Evolutionary conservation across 2,888 invertebrate species (phyloP).

Genomic region (Dicycla oo): DNA sequence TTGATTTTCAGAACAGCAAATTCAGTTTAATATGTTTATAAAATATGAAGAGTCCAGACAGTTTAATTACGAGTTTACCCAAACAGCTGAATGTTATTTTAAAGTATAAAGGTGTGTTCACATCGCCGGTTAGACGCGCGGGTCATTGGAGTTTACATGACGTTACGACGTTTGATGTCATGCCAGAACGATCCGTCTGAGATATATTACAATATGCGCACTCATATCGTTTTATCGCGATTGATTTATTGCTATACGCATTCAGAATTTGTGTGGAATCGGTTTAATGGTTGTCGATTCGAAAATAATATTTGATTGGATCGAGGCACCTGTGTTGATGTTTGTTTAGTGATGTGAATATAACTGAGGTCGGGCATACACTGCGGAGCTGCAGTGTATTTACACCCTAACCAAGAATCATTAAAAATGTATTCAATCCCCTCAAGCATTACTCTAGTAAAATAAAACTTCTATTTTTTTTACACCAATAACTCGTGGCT

Average conservation of each 20-base stretch:
- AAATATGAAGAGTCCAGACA: constrained; percentile 23
- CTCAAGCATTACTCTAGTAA: neutral
- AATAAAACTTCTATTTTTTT: neutral
- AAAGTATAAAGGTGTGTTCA: constrained; percentile 63
- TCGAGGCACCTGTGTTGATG: constrained; percentile 44
- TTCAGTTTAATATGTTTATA: constrained; percentile 8
- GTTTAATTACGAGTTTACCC: constrained; percentile 32
- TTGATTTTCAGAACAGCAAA: constrained; percentile 7
- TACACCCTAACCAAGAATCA: neutral
- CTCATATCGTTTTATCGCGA: constrained; percentile 62
- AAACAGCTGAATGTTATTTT: constrained; percentile 68
- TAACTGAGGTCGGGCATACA: neutral
- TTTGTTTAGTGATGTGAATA: constrained; percentile 32
- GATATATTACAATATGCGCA: constrained; percentile 47
- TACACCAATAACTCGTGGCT: too few relatives aligned
- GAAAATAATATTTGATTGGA: constrained; percentile 55
- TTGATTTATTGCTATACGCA: constrained; percentile 61
- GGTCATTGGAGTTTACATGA: constrained; percentile 70
- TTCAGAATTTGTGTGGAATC: constrained; percentile 52
- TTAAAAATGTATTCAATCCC: neutral
- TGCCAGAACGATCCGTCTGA: constrained; percentile 67
- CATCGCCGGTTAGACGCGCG: constrained; percentile 50
- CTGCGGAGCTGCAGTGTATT: neutral
- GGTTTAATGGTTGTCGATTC: constrained; percentile 51
- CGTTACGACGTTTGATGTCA: constrained; percentile 66